These are phyloP conservation scores for Gasteruption jaculator DNA, from an alignment of 2,888 invertebrate genomes.

Conservation along the genomic window DNA sequence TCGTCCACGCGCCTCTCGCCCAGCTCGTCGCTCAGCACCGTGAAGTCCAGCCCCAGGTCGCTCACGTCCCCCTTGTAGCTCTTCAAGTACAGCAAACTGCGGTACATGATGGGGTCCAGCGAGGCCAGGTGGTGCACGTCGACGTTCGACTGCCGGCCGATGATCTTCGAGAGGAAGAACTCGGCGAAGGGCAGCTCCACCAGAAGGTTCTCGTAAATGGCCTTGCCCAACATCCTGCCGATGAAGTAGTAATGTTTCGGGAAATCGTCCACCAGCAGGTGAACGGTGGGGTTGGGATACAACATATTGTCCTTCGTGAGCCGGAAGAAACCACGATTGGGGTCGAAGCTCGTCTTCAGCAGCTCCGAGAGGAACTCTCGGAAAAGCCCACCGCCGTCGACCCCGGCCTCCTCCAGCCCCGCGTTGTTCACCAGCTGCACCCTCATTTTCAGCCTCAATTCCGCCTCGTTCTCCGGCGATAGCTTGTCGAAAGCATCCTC, in stretches of 20 bases:
- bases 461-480: conserved; percentile 84
- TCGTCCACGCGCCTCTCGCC: conserved; percentile 88
- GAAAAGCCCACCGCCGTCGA: conserved; percentile 96
- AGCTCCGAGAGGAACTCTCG: conserved; percentile 93
- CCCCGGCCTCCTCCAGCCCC: conserved; percentile 92
- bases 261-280: conserved; percentile 79
- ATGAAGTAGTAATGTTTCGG: conserved; percentile 85
- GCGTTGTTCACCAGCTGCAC: conserved; percentile 87
- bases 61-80: conserved; percentile 82
- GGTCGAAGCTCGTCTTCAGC: conserved; percentile 92
- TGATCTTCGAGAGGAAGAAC: conserved; percentile 87
- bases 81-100: conserved; percentile 83
- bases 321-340: conserved; percentile 89
- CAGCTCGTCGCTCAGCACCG: conserved; percentile 82
- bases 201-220: conserved; percentile 89
- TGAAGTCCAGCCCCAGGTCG: conserved; percentile 89
- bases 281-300: conserved; percentile 93
- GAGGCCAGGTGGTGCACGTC: conserved; percentile 92
- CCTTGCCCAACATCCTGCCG: conserved; percentile 91
- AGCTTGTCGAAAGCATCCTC: conserved; percentile 97
- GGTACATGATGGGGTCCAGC: conserved; percentile 86
- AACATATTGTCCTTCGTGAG: conserved; percentile 88
- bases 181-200: conserved; percentile 94
- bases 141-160: conserved; percentile 72
- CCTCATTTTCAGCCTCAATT: conserved; percentile 78